Conservation (phyloP, 2,113 vertebrate species). For the Paracyprichromis sp. region DNA sequence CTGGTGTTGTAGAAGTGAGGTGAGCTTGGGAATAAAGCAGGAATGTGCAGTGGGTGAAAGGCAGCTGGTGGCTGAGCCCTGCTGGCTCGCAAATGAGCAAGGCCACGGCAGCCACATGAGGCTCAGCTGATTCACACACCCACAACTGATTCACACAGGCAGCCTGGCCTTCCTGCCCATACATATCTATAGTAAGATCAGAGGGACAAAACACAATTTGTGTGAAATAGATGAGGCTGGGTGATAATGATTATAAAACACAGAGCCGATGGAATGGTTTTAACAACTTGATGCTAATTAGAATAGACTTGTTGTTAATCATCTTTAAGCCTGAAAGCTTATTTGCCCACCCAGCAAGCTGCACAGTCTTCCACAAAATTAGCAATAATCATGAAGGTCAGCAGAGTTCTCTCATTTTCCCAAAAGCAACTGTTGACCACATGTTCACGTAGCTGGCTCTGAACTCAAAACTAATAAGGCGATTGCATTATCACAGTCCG, state of each 20-base stretch:
- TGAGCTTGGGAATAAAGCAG: conserved; percentile 62
- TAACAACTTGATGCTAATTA: conserved; percentile 27
- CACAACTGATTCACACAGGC: neutral
- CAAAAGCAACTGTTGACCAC: conserved; percentile 43
- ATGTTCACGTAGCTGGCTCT: conserved; percentile 26
- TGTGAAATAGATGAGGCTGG: neutral
- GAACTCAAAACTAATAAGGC: conserved; percentile 22
- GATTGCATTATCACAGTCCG: conserved; percentile 16
- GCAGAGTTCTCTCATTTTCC: conserved; percentile 29
- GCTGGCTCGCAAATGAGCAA: conserved; percentile 60
- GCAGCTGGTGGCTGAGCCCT: conserved; percentile 63
- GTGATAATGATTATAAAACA: neutral
- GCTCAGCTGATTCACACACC: conserved; percentile 69
- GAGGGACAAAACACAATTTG: neutral
- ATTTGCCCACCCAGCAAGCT: conserved; percentile 25
- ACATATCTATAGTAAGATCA: neutral
- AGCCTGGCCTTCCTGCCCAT: neutral
- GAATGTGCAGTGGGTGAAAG: conserved; percentile 69
- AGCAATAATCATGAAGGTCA: conserved; percentile 47
- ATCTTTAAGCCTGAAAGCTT: conserved; percentile 34
- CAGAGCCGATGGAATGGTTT: neutral
- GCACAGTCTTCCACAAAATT: conserved; percentile 25
- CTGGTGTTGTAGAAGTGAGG: conserved; percentile 26
- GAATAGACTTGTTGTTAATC: conserved; percentile 41
- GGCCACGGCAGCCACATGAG: conserved; percentile 68